A percentile compares a stretch with the other conserved stretches of the same genome.
These are phyloP conservation scores for Phylloscopus trochilus DNA, from an alignment of 2,113 vertebrate genomes.

Conservation along the genomic window DNA sequence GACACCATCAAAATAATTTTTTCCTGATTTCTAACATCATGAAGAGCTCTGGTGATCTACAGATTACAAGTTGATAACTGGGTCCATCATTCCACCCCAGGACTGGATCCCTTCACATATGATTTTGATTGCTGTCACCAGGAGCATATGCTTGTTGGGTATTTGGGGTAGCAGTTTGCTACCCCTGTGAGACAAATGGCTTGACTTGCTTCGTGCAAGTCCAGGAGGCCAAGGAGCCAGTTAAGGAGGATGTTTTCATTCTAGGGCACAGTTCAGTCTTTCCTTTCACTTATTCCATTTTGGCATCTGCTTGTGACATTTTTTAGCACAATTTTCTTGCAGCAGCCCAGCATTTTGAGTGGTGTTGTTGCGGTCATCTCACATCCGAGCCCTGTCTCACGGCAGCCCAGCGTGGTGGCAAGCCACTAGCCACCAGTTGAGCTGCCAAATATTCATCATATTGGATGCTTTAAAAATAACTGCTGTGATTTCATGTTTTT, in stretches of 20 bases:
- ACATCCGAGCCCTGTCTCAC: background rate
- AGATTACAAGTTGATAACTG: background rate
- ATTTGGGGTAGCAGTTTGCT: background rate
- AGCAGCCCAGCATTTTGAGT: background rate
- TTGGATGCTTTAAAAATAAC: slow-evolving; percentile 52
- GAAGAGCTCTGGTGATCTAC: background rate
- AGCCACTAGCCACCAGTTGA: slow-evolving; percentile 10
- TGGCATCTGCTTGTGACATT: background rate
- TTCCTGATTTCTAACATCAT: background rate
- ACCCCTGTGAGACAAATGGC: background rate
- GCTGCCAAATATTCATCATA: slow-evolving; percentile 44
- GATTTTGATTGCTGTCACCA: background rate
- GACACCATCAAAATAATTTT: background rate
- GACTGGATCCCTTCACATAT: background rate
- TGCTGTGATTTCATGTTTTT: slow-evolving; percentile 54
- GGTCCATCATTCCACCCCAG: background rate
- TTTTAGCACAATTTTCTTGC: background rate
- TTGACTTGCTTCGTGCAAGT: background rate
- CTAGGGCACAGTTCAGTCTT: background rate
- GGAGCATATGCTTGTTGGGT: background rate
- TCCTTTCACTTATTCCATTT: background rate
- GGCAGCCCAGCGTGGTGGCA: background rate
- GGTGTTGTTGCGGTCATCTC: slow-evolving; percentile 35
- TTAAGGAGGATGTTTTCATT: background rate
- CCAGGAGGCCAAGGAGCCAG: background rate